phyloP scores from a whole-genome alignment of 2,113 vertebrate species.

The Asarcornis scutulata region DNA sequence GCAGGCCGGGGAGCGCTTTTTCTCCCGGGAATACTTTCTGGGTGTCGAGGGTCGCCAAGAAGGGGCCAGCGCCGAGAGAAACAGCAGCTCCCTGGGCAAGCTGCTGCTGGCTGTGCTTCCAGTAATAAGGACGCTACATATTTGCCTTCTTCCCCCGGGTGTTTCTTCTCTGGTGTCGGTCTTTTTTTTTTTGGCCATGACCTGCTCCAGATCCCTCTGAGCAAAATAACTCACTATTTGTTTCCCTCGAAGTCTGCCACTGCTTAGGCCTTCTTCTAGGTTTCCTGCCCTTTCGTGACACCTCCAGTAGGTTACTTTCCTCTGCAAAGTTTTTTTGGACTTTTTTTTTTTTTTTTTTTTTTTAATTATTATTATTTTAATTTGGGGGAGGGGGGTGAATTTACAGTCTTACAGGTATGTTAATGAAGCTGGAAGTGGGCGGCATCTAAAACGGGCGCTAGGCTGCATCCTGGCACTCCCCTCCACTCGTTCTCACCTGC shows the following conservation, averaged over 20 bases:
- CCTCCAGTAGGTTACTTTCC: background rate
- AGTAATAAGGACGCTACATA: fast-evolving
- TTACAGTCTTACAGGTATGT: fast-evolving
- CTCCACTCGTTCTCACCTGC: fast-evolving
- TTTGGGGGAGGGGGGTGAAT: no score
- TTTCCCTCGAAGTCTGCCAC: background rate
- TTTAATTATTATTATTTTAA: no score
- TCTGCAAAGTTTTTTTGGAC: background rate
- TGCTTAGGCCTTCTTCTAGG: no score
- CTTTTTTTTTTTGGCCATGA: fast-evolving
- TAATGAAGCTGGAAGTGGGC: background rate
- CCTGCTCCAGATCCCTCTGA: background rate
- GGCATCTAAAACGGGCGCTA: fast-evolving
- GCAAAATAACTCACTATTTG: fast-evolving
- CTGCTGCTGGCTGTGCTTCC: fast-evolving
- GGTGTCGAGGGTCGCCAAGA: fast-evolving
- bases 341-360: background rate
- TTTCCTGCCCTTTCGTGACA: background rate
- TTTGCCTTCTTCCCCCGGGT: background rate
- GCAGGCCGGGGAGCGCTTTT: fast-evolving
- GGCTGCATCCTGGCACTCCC: fast-evolving
- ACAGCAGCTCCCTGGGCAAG: background rate
- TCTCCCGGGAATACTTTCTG: fast-evolving
- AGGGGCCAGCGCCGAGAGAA: background rate
- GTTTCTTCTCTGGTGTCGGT: background rate